Conservation (phyloP, 1,140 invertebrate species). For the Copidosoma floridanum region DNA sequence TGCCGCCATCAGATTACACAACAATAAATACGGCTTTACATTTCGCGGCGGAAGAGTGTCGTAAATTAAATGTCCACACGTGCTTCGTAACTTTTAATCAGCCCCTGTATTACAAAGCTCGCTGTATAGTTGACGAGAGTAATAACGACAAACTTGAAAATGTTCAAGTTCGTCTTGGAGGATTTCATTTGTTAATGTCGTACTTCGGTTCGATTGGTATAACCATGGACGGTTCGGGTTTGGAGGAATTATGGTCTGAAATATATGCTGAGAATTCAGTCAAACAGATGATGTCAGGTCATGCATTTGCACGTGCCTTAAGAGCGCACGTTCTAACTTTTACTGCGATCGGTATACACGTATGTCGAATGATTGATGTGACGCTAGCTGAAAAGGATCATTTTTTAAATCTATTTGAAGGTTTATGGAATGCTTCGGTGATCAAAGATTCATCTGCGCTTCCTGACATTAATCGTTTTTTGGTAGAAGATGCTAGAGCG, state of each 20-base stretch:
- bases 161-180: conserved; percentile 32
- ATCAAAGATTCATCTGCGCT: not conserved
- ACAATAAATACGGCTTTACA: not conserved
- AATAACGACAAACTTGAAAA: conserved; percentile 15
- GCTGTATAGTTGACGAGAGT: conserved; percentile 20
- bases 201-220: conserved; percentile 47
- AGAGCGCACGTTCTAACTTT: conserved; percentile 35
- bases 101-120: conserved; percentile 30
- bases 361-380: conserved; percentile 24
- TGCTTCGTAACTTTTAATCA: conserved; percentile 43
- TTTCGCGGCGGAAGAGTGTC: not conserved
- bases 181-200: conserved; percentile 46
- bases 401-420: not conserved
- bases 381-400: not conserved
- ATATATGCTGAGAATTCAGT: conserved; percentile 43
- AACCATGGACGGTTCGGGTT: conserved; percentile 49
- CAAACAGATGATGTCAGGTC: conserved; percentile 46
- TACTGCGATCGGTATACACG: conserved; percentile 35
- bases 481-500: not conserved
- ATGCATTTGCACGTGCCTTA: conserved; percentile 42
- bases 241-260: conserved; percentile 40
- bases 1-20: not conserved
- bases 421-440: no score
- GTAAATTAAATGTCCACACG: not conserved
- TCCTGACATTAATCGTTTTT: not conserved